Evolutionary conservation across 2,888 invertebrate species (phyloP).

Genomic region (Creontiades dilutus): DNA sequence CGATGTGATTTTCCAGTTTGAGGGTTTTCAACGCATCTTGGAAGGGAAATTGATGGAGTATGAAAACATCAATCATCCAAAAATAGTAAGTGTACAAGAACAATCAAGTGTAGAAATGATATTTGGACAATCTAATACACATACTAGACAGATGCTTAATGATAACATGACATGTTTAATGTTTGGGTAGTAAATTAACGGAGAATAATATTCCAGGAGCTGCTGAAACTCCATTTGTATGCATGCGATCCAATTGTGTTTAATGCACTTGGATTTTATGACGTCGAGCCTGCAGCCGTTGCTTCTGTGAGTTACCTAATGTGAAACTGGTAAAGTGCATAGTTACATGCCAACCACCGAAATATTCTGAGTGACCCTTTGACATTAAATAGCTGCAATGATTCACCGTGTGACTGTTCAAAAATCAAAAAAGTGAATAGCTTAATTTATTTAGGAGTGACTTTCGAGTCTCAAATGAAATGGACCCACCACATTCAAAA

Average conservation of each 20-base stretch:
- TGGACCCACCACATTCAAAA: too few relatives aligned
- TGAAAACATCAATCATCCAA: not conserved
- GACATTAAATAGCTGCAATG: too few relatives aligned
- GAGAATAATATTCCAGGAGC: not conserved
- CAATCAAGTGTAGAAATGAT: not conserved
- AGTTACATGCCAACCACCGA: not conserved
- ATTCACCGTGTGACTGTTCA: too few relatives aligned
- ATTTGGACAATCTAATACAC: not conserved
- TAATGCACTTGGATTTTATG: slow-evolving; percentile 13
- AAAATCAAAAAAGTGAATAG: too few relatives aligned
- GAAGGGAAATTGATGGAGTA: not conserved
- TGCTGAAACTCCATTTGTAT: slow-evolving; percentile 10
- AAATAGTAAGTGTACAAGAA: not conserved
- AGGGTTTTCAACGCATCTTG: not conserved
- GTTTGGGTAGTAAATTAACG: not conserved
- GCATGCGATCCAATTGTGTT: not conserved
- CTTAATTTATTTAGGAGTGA: too few relatives aligned
- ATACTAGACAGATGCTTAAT: not conserved
- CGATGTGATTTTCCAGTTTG: not conserved
- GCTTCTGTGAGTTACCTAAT: not conserved
- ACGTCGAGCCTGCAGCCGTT: not conserved
- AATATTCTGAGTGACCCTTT: too few relatives aligned
- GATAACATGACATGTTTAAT: not conserved
- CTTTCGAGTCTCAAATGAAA: too few relatives aligned
- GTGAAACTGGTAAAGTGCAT: too few relatives aligned